Conservation (phyloP, 2,113 vertebrate genomes). For the Dasyprocta punctata region DNA sequence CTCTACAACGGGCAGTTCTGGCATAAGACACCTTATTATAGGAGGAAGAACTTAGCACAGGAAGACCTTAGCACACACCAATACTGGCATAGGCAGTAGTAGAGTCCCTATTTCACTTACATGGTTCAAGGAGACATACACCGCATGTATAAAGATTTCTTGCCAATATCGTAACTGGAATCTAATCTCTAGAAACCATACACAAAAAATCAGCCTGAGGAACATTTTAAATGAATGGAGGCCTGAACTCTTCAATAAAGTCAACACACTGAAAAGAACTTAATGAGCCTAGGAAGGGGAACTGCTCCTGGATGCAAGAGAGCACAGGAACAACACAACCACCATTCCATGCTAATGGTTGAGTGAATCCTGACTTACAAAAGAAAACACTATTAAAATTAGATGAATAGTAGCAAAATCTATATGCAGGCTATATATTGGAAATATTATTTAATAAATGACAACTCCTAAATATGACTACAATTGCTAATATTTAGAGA, state of each 20-base stretch:
- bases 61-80: no score
- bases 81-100: background rate
- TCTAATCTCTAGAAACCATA: background rate
- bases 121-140: background rate
- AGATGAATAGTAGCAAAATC: no score
- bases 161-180: background rate
- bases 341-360: no score
- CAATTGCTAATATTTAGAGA: no score
- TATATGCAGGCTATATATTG: no score
- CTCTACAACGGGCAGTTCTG: no score
- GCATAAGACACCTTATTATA: no score
- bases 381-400: no score
- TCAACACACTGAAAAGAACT: background rate
- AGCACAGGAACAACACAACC: background rate
- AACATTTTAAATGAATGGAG: background rate
- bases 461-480: no score
- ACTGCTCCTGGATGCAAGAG: background rate
- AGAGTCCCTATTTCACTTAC: background rate
- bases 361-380: no score
- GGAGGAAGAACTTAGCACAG: no score
- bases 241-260: background rate
- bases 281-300: background rate
- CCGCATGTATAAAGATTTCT: background rate
- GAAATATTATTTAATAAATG: no score
- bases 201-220: background rate